These are phyloP conservation scores for Torymus tubicola DNA, from an alignment of 2,888 invertebrate genomes.

Conservation along the genomic window DNA sequence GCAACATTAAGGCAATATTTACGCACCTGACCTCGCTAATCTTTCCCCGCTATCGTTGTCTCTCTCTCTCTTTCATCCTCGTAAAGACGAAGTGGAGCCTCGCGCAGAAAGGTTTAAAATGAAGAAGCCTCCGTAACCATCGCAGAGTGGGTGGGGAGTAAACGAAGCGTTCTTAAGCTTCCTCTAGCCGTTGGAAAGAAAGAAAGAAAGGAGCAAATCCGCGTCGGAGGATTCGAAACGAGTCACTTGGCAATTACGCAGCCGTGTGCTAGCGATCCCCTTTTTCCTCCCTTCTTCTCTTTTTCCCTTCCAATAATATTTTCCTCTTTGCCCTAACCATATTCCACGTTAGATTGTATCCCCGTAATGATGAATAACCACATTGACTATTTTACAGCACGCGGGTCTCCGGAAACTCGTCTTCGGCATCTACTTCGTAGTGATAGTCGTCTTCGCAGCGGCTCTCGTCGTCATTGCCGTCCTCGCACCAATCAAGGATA, in stretches of 20 bases:
- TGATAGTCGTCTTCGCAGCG: conserved; percentile 83
- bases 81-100: background rate
- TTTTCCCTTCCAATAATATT: background rate
- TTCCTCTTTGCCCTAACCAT: background rate
- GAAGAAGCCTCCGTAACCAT: conserved; percentile 12
- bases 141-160: conserved; percentile 6
- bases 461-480: conserved; percentile 86
- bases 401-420: conserved; percentile 86
- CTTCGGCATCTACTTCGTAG: conserved; percentile 86
- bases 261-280: background rate
- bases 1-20: too few relatives aligned
- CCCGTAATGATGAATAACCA: too few relatives aligned
- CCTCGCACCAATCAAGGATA: conserved; percentile 85
- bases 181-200: background rate
- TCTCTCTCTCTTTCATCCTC: too few relatives aligned
- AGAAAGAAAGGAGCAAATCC: conserved; percentile 10
- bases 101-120: conserved; percentile 21
- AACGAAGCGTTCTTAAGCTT: conserved; percentile 27
- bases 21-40: too few relatives aligned
- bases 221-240: background rate
- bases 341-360: too few relatives aligned
- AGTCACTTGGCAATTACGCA: conserved; percentile 33
- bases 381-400: conserved; percentile 80
- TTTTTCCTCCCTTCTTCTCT: background rate
- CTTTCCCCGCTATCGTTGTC: too few relatives aligned